Evolutionary conservation across 1,140 invertebrate genomes (phyloP).

Genomic region (Drosophila athabasca): DNA sequence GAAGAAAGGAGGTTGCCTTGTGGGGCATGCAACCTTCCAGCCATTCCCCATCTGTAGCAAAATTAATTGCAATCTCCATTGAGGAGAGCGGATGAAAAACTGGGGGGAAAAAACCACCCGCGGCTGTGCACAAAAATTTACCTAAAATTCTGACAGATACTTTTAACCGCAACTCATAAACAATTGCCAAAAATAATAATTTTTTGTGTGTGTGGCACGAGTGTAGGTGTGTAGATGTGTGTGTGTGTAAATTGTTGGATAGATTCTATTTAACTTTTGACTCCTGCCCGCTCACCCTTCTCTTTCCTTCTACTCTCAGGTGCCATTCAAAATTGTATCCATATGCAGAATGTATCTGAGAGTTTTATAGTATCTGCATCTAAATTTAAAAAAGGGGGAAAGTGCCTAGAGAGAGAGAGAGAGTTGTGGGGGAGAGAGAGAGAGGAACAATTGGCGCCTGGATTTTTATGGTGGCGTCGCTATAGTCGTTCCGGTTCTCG

Average conservation of each 20-base stretch:
- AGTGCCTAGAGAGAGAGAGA: slow-evolving; percentile 30
- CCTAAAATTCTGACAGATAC: slow-evolving; percentile 56
- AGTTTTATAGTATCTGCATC: slow-evolving; percentile 40
- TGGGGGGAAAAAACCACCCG: slow-evolving; percentile 27
- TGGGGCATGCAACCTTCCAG: no score
- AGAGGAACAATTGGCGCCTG: slow-evolving; percentile 55
- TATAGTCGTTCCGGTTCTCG: slow-evolving; percentile 28
- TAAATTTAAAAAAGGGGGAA: slow-evolving; percentile 58
- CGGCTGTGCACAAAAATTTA: slow-evolving; percentile 41
- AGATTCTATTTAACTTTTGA: slow-evolving; percentile 64
- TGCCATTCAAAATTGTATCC: slow-evolving; percentile 32
- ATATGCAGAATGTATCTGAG: slow-evolving; percentile 17
- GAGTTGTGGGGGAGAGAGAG: slow-evolving; percentile 18
- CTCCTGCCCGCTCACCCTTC: slow-evolving; percentile 3
- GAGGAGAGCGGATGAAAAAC: not conserved
- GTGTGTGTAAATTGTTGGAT: slow-evolving; percentile 41
- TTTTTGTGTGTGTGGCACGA: slow-evolving; percentile 2
- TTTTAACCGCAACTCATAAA: slow-evolving; percentile 64
- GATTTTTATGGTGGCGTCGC: slow-evolving; percentile 65
- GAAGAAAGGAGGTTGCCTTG: no score
- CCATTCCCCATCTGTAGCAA: no score
- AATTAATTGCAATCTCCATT: slow-evolving; percentile 47
- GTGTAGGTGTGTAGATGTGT: not conserved
- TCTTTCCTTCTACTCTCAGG: not conserved
- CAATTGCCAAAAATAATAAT: slow-evolving; percentile 52